Evolutionary conservation across 2,888 invertebrate genomes (phyloP).

Genomic region (Nudaria mundana): DNA sequence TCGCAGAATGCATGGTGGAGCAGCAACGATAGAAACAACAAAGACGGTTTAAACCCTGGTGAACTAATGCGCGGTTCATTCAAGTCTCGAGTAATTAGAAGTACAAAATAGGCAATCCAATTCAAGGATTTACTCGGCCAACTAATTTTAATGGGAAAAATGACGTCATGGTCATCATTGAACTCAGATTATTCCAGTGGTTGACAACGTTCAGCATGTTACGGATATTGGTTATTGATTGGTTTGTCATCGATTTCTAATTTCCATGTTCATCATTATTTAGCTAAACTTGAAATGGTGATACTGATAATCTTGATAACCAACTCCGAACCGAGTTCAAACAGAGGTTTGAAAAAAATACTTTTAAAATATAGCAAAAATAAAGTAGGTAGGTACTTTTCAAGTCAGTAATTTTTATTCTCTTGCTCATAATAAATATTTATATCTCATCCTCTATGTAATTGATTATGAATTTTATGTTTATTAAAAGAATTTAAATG

Average conservation of each 20-base stretch:
- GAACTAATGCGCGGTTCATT: slow-evolving; percentile 25
- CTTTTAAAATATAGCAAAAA: no score
- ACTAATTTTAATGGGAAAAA: slow-evolving; percentile 12
- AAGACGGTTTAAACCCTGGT: slow-evolving; percentile 25
- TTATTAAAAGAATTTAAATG: no score
- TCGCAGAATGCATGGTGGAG: slow-evolving; percentile 22
- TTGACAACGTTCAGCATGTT: slow-evolving; percentile 27
- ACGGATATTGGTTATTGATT: slow-evolving; percentile 1
- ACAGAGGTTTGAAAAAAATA: no score
- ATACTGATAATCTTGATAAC: no score
- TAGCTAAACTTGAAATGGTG: no score
- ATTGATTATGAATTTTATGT: no score
- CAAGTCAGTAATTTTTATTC: no score
- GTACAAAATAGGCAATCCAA: slow-evolving; percentile 9
- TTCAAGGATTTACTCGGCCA: slow-evolving; percentile 30
- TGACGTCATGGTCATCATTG: slow-evolving; percentile 12
- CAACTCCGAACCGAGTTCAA: no score
- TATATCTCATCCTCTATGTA: no score
- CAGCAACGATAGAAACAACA: slow-evolving; percentile 22
- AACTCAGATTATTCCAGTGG: slow-evolving; percentile 12
- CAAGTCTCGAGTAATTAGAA: slow-evolving; percentile 23
- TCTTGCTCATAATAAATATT: no score
- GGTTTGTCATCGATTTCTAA: no score
- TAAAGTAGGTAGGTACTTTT: no score
- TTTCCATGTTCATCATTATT: background rate